These are phyloP conservation scores for Neoaliturus tenellus DNA, from an alignment of 2,888 invertebrate genomes.

Conservation along the genomic window DNA sequence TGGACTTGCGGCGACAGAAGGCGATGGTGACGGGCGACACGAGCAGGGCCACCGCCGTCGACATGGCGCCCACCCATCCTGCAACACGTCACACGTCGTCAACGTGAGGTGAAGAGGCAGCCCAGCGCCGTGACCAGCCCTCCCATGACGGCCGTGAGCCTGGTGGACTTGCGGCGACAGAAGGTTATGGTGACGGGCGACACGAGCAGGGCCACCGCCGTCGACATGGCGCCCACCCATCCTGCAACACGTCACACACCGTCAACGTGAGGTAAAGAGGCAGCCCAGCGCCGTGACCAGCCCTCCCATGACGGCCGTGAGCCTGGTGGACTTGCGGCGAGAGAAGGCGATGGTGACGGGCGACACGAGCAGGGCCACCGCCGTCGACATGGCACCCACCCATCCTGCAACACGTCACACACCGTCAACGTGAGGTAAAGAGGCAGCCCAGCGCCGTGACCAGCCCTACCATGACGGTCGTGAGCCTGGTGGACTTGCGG, in stretches of 20 bases:
- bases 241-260: too few relatives aligned
- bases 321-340: constrained; percentile 89
- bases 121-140: constrained; percentile 77
- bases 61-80: constrained; percentile 91
- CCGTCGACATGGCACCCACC: constrained; percentile 87
- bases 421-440: too few relatives aligned
- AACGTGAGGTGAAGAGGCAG: constrained; percentile 86
- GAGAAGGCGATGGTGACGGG: constrained; percentile 91
- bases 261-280: constrained; percentile 91
- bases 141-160: constrained; percentile 91
- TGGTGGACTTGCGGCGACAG: constrained; percentile 90
- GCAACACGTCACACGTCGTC: too few relatives aligned
- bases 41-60: constrained; percentile 86
- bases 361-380: constrained; percentile 87
- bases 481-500: constrained; percentile 90
- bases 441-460: constrained; percentile 73
- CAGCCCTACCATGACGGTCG: constrained; percentile 91
- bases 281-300: constrained; percentile 74
- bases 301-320: constrained; percentile 92
- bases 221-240: constrained; percentile 88
- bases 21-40: constrained; percentile 91
- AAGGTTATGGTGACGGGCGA: constrained; percentile 91
- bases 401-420: constrained; percentile 90
- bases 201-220: constrained; percentile 86
- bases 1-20: constrained; percentile 89